These are phyloP conservation scores for Leptocoma aspasia DNA, from an alignment of 2,113 vertebrate species.

Conservation along the genomic window DNA sequence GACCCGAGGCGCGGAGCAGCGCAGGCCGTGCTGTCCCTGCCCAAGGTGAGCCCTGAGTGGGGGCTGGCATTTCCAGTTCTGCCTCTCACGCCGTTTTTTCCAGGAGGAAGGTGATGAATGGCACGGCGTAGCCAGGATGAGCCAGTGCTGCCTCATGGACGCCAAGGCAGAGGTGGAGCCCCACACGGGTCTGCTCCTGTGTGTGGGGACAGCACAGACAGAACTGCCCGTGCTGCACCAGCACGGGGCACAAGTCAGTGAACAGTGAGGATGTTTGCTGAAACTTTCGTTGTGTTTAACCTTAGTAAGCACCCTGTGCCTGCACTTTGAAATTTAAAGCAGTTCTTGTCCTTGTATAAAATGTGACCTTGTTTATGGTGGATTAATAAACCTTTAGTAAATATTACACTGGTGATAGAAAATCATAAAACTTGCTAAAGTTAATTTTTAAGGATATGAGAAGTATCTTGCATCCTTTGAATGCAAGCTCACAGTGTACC, in stretches of 20 bases:
- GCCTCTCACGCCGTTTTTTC: background rate
- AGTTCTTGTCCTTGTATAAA: background rate
- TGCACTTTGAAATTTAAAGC: background rate
- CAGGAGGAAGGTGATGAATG: background rate
- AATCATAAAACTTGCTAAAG: background rate
- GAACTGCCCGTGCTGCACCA: background rate
- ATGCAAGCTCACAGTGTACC: background rate
- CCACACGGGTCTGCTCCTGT: background rate
- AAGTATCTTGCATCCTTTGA: background rate
- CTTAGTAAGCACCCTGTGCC: background rate
- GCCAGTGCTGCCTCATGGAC: accelerated
- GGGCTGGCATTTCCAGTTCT: background rate
- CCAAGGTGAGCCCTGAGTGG: accelerated
- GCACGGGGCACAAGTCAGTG: accelerated
- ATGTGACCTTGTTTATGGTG: background rate
- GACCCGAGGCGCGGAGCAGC: accelerated
- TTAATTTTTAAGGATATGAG: background rate
- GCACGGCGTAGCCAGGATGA: background rate
- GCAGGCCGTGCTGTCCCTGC: accelerated
- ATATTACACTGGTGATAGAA: background rate
- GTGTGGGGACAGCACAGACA: background rate
- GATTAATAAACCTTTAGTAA: background rate
- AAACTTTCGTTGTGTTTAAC: background rate
- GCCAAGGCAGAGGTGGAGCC: background rate
- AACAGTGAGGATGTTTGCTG: background rate